Evolutionary conservation across 1,140 invertebrate genomes (phyloP), one percentile per base, ranked within the genome.

Genomic region (Sminthurinus signatus): DNA sequence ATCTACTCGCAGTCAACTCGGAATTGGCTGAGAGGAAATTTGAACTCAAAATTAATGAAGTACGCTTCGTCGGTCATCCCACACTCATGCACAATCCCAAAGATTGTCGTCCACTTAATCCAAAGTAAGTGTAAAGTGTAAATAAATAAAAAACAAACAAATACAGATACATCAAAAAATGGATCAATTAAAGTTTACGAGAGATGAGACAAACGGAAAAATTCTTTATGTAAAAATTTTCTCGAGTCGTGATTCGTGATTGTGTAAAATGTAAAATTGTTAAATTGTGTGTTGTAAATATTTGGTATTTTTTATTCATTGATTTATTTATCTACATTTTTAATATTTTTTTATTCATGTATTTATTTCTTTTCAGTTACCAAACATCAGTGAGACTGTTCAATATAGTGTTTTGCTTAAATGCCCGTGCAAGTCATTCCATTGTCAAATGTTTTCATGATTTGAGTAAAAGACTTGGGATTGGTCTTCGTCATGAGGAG

Each of bases 371-470:
- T 65, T 68, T 2, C 54, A 68, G 69, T 15, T 61, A 52, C 25
- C 56, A 64, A 42, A 68, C 70, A 27, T 68, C 70, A 1, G 51
- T 68, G 1, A 71, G 68, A 59, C 23, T 71, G 28, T 71, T 71
- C 29, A 67, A 69, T 28, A 63, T 67, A 23, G 57, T 66, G 10
- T 66, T 72, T 31, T 71, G 67, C 29, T 63, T 77, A 4, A 68
- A 80, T 77, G 91, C 93, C 1, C 85, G 88, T 73, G 90, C 92
- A 28, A 90, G 86, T 78, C 89, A 92, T 77, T 94, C 91, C 55
- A 87, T 96, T 70, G 91, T 96, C 0, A 89, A 89, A 78, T 93
- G 92, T 78, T 98, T 96, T 76, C 92, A 97, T 78, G 90, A 96
- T 78, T 77, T 98, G 39, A 94, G 93, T 73, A 88, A 90, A 80